Evolutionary conservation across 2,113 vertebrate genomes (phyloP).

Genomic region (Sebastes schlegelii): DNA sequence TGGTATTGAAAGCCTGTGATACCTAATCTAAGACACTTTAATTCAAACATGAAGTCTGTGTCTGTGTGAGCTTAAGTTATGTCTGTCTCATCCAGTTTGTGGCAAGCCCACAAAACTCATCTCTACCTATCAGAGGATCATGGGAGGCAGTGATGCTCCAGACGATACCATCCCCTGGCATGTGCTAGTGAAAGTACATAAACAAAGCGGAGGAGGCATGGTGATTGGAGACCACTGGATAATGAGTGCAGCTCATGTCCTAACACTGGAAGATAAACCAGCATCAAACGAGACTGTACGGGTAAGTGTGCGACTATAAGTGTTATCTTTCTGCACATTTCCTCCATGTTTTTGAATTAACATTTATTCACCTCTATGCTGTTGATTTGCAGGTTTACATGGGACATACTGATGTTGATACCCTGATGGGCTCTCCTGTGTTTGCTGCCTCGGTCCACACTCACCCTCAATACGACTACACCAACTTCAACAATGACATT

Average conservation of each 20-base stretch:
- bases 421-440: fast-evolving
- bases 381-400: slow-evolving; percentile 57
- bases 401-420: slow-evolving; percentile 39
- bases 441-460: slow-evolving; percentile 44
- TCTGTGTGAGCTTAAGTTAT: background rate
- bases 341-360: background rate
- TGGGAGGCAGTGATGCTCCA: slow-evolving; percentile 61
- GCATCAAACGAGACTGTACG: fast-evolving
- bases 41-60: background rate
- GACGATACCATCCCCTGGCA: slow-evolving; percentile 79
- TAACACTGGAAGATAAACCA: fast-evolving
- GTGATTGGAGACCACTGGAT: slow-evolving; percentile 79
- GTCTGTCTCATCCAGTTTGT: slow-evolving; percentile 68
- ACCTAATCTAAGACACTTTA: background rate
- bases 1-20: slow-evolving; percentile 4
- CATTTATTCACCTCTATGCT: background rate
- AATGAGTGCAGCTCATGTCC: slow-evolving; percentile 78
- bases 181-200: slow-evolving; percentile 22
- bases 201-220: slow-evolving; percentile 40
- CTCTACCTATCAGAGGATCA: slow-evolving; percentile 37
- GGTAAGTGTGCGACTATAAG: slow-evolving; percentile 31
- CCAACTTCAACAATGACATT: slow-evolving; percentile 72
- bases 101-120: slow-evolving; percentile 48
- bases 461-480: slow-evolving; percentile 68
- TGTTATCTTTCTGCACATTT: background rate